phyloP scores from a whole-genome alignment of 2,797 vertebrate genomes.

The Geotrypetes seraphini region DNA sequence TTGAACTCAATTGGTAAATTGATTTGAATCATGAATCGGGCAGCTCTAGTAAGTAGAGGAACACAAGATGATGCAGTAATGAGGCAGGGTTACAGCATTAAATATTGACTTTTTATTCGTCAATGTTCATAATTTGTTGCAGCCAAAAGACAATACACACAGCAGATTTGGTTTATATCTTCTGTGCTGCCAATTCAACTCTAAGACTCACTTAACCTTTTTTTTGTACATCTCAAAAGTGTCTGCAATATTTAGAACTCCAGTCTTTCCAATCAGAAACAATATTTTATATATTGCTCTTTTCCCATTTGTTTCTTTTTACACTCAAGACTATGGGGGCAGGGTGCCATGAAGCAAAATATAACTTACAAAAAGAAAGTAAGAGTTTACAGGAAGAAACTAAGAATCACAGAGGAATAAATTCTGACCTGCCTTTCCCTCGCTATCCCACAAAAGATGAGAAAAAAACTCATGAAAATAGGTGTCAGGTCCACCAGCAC shows the following conservation, averaged over 20 bases:
- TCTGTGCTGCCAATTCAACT: slow-evolving; percentile 71
- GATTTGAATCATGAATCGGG: too few relatives aligned
- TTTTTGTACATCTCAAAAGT: slow-evolving; percentile 73
- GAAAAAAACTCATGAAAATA: slow-evolving; percentile 41
- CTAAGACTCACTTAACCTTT: slow-evolving; percentile 59
- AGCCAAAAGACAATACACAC: slow-evolving; percentile 98
- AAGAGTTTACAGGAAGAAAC: slow-evolving; percentile 35
- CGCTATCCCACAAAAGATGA: slow-evolving; percentile 31
- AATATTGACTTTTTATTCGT: slow-evolving; percentile 86
- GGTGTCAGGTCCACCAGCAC: slow-evolving; percentile 24
- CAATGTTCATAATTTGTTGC: slow-evolving; percentile 84
- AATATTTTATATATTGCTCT: too few relatives aligned
- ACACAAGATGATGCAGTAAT: too few relatives aligned
- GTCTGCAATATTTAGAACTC: slow-evolving; percentile 58
- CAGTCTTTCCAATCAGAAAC: slow-evolving; percentile 36
- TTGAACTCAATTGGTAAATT: too few relatives aligned
- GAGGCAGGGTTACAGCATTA: slow-evolving; percentile 56
- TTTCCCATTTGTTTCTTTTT: slow-evolving; percentile 20
- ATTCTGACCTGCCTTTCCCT: slow-evolving; percentile 32
- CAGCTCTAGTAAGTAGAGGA: too few relatives aligned
- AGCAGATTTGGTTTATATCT: slow-evolving; percentile 89
- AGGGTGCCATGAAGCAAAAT: slow-evolving; percentile 35
- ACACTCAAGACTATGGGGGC: slow-evolving; percentile 38
- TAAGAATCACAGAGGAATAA: slow-evolving; percentile 35
- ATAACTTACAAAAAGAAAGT: slow-evolving; percentile 48